phyloP scores from a whole-genome alignment of 1,140 invertebrate genomes.

The Dinothrombium tinctorium region DNA sequence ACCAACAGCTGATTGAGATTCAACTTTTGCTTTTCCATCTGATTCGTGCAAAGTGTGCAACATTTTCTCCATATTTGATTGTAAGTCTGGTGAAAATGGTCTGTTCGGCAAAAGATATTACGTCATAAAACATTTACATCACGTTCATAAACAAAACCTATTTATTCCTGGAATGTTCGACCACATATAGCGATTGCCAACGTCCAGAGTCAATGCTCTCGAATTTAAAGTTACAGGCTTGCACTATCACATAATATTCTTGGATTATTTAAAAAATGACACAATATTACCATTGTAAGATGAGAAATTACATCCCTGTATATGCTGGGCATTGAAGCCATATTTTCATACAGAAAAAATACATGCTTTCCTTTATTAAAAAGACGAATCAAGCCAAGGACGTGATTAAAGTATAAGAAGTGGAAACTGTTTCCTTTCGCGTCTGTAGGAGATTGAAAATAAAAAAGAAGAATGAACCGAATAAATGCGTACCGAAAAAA shows the following conservation, averaged over 20 bases:
- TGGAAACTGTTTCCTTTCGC: conserved; percentile 28
- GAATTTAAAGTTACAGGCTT: not conserved
- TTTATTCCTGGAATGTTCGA: conserved; percentile 5
- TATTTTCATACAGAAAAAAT: conserved; percentile 37
- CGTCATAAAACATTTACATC: not conserved
- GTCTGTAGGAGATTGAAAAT: conserved; percentile 20
- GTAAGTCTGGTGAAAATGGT: not conserved
- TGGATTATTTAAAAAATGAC: not conserved
- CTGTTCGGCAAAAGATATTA: not conserved
- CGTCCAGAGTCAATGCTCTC: not conserved
- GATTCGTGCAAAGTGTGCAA: not conserved
- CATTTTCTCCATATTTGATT: not conserved
- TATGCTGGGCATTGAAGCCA: conserved; percentile 27
- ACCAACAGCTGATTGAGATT: not conserved
- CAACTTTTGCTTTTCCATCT: not conserved
- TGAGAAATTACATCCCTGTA: conserved; percentile 4
- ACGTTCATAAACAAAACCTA: not conserved
- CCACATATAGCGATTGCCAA: conserved; percentile 3
- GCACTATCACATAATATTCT: not conserved
- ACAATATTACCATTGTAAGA: conserved; percentile 1
- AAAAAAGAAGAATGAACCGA: not conserved
- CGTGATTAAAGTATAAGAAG: conserved; percentile 31
- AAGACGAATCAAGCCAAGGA: conserved; percentile 23
- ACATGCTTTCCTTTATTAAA: conserved; percentile 20
- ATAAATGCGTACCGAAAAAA: not conserved